Base-by-base conservation (phyloP, 35 echinoderm and acorn worm genomes). In the Anneissia japonica region DNA sequence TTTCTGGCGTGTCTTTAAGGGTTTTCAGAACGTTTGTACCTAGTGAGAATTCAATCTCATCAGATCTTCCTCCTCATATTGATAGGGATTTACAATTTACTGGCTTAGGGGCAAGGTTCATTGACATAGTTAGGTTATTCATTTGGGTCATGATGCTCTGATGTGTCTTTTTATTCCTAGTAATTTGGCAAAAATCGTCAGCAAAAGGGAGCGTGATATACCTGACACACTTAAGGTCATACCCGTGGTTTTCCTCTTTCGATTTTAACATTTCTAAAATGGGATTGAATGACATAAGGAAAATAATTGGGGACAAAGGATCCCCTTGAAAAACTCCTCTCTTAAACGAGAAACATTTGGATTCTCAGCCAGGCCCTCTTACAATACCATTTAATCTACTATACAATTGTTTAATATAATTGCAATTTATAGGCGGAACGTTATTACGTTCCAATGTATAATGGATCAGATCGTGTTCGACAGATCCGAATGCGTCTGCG, bases 281-380 rank as follows among this genome's bases (percentile, higher is more conserved):
- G 0, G 89, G 89, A 46, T 86, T 85, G 36, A 86, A 91, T 7
- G 76, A 46, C 17, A 73, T 13, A 14, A 91, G 36, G 36, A 85
- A 91, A 9, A 91, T 86, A 12, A 91, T 81, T 2, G 83, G 89
- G 31, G 89, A 91, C 35, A 91, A 37, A 23, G 89, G 89, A 41
- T 86, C 83, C 23, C 89, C 82, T 72, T 91, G 89, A 46, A 84
- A 91, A 31, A 91, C 89, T 75, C 89, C 89, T 38, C 51, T 43
- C 28, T 38, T 33, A 77, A 91, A 91, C n/a, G 45, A 30, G 46
- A 85, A 91, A 17, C 31, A 31, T 13, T 32, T 45, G 1, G 89
- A 85, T 21, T 17, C 36, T 83, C 89, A 91, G 30, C 30, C 32
- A 10, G 89, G 89, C 10, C 46, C 74, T 0, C 46, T 39, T 5